These are phyloP conservation scores for Periphyllus acericola DNA, from an alignment of 2,888 invertebrate genomes.

Conservation along the genomic window DNA sequence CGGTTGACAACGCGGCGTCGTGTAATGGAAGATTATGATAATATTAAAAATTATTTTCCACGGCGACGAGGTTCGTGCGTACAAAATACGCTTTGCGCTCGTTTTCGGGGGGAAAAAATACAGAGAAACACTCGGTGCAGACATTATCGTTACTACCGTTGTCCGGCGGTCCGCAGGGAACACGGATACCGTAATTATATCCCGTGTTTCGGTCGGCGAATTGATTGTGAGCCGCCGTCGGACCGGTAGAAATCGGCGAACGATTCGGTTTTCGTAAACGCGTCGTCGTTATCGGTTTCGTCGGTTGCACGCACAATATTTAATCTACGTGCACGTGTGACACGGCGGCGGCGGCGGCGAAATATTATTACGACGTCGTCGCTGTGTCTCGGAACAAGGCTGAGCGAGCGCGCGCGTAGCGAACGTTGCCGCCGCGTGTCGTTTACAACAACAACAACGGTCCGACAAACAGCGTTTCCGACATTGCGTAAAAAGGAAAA, in stretches of 20 bases:
- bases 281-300: neutral
- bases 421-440: neutral
- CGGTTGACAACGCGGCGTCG: constrained; percentile 39
- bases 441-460: constrained; percentile 24
- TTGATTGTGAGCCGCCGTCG: neutral
- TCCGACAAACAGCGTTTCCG: constrained; percentile 29
- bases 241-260: neutral
- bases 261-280: neutral
- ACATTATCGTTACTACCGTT: too few species aligned
- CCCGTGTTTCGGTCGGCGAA: too few species aligned
- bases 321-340: neutral
- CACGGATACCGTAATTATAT: too few species aligned
- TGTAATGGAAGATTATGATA: too few species aligned
- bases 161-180: too few species aligned
- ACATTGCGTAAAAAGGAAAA: constrained; percentile 59
- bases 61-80: too few species aligned
- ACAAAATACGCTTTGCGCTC: too few species aligned
- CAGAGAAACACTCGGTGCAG: too few species aligned
- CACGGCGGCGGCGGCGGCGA: constrained; percentile 9
- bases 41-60: too few species aligned
- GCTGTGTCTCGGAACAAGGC: constrained; percentile 45
- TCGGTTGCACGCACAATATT: neutral
- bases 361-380: constrained; percentile 43
- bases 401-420: constrained; percentile 16
- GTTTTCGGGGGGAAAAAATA: too few species aligned